phyloP scores from a whole-genome alignment of 2,888 invertebrate genomes.

The Helobdella robusta region DNA sequence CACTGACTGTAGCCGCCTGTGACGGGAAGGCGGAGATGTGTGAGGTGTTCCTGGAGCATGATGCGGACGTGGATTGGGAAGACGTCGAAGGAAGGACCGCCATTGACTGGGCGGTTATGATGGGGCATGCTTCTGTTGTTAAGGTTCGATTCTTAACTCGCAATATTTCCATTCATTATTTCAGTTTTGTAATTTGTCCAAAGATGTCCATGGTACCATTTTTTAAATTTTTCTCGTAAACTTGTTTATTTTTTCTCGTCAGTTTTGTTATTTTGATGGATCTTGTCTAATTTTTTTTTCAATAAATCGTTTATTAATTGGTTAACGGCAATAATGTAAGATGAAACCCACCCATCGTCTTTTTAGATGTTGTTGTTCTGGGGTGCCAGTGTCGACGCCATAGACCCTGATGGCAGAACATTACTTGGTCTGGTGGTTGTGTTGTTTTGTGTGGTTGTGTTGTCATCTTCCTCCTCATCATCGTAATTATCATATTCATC shows the following conservation, averaged over 20 bases:
- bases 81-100: constrained; percentile 54
- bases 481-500: too few relatives aligned
- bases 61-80: constrained; percentile 80
- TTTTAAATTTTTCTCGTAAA: too few relatives aligned
- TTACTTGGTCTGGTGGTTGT: constrained; percentile 56
- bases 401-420: constrained; percentile 85
- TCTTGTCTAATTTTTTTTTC: neutral
- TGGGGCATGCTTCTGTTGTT: constrained; percentile 77
- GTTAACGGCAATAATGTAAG: neutral
- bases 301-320: neutral
- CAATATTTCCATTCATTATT: too few relatives aligned
- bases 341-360: neutral
- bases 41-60: constrained; percentile 78
- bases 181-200: too few relatives aligned
- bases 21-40: constrained; percentile 56
- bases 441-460: too few relatives aligned
- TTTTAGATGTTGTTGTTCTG: constrained; percentile 71
- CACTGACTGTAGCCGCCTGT: constrained; percentile 47
- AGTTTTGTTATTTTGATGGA: neutral
- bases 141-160: constrained; percentile 55
- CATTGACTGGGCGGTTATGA: constrained; percentile 59
- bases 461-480: too few relatives aligned
- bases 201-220: too few relatives aligned
- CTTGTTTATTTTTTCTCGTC: too few relatives aligned
- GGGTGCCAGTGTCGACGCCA: constrained; percentile 88